Evolutionary conservation across 2,888 invertebrate species (phyloP), one percentile per base, ranked within the genome.

Genomic region (Drosophila eohydei): DNA sequence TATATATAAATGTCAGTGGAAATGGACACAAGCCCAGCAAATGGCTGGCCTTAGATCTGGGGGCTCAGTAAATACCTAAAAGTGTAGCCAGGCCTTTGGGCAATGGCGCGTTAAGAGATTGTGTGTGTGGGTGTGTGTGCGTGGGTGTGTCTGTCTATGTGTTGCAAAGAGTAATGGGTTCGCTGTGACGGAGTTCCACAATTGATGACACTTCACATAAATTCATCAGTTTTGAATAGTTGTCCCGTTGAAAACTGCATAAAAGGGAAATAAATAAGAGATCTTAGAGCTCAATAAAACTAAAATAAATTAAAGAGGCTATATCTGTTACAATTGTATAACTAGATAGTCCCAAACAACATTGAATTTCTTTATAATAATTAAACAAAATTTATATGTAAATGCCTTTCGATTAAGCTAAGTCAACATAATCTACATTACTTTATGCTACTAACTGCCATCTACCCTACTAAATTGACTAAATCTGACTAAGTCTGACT

Each of bases 31-130:
- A 36, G 41, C 36, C 63, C 32, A 30, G 11, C 56, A 58, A 64
- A 43, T 64, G 64, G 28, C 57, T 32, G 16, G 26, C 43, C 34
- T 57, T 44, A 34, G 14, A 56, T 21, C 51, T 36, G 3, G 16
- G 11, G 52, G n/a, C 38, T 67, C 55, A 46, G 32, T 38, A 28
- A 59, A 59, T 48, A 16, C 16, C 28, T 30, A 44, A 56, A 56
- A 41, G 32, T 55, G 58, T 51, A 28, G 12, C 30, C 26, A 32
- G 38, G 46, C 43, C 57, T 36, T 32, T 14, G 16, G 68, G 28
- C 68, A 69, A 44, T 63, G 40, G 21, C 21, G 40, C 16, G 58
- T 62, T 21, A 68, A 59, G n/a, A 63, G 58, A 69, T 59, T 52
- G 30, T 55, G 11, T 7, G 7, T 40, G 16, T 28, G 32, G 28